Percentiles rank a stretch among this genome's conserved stretches.
phyloP scores from a whole-genome alignment of 2,888 invertebrate species.

The Charanyca ferruginea region DNA sequence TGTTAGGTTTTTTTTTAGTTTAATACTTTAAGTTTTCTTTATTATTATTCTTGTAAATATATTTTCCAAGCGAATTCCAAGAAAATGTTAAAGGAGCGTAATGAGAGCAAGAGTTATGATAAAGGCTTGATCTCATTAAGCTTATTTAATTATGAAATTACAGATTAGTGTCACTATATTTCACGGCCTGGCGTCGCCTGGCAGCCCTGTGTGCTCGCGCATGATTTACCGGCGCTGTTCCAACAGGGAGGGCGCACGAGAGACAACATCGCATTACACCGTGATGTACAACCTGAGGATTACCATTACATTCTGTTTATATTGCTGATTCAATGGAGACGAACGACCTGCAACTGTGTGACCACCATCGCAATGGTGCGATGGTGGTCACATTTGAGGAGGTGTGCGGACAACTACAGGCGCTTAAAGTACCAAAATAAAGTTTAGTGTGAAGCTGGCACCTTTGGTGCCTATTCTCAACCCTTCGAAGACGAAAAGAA shows the following conservation, averaged over 20 bases:
- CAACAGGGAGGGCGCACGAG: constrained; percentile 47
- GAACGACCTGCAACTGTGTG: too few relatives aligned
- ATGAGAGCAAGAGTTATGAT: background rate
- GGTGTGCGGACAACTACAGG: too few relatives aligned
- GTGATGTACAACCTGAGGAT: constrained; percentile 50
- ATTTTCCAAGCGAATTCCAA: background rate
- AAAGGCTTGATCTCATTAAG: background rate
- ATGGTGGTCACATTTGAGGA: too few relatives aligned
- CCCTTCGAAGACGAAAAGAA: too few relatives aligned
- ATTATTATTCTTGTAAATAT: too few relatives aligned
- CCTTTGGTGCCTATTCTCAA: too few relatives aligned
- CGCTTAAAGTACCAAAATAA: too few relatives aligned
- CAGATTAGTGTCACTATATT: background rate
- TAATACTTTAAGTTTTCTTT: too few relatives aligned
- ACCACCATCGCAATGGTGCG: background rate
- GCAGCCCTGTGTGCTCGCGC: constrained; percentile 40
- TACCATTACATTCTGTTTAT: constrained; percentile 59
- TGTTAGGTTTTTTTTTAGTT: too few relatives aligned
- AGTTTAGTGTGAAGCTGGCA: too few relatives aligned
- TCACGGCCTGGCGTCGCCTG: constrained; percentile 4
- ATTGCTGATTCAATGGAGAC: constrained; percentile 25
- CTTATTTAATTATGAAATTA: constrained; percentile 1
- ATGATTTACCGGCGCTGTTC: constrained; percentile 57
- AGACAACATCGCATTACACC: constrained; percentile 49
- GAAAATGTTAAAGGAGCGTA: constrained; percentile 3